Evolutionary conservation across 2,797 vertebrate species (phyloP).

Genomic region (Enteromius thamalakanensis): DNA sequence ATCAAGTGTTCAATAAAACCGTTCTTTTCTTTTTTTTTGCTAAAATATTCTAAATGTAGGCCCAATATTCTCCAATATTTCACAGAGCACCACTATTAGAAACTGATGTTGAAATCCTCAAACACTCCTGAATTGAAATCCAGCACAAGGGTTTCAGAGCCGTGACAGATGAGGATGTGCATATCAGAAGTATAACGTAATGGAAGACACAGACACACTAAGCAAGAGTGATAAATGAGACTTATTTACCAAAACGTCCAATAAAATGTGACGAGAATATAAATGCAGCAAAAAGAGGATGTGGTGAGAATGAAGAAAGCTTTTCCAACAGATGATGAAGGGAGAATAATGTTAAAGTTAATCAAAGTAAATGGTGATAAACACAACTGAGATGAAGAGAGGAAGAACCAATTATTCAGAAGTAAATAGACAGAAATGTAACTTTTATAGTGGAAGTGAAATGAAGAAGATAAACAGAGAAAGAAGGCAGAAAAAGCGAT

Average conservation of each 20-base stretch:
- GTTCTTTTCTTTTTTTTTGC: no score
- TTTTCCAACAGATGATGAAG: neutral
- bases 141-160: neutral
- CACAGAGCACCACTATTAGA: neutral
- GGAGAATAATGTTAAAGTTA: constrained; percentile 10
- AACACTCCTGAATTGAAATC: neutral
- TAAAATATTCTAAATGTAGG: neutral
- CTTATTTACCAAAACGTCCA: constrained; percentile 10
- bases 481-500: neutral
- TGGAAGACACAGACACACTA: neutral
- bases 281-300: neutral
- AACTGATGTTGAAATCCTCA: neutral
- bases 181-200: constrained; percentile 13
- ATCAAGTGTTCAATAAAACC: no score
- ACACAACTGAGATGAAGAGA: constrained; percentile 4
- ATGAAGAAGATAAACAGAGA: neutral
- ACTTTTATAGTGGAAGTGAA: neutral
- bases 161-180: constrained; percentile 17
- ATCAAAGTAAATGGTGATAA: constrained; percentile 15
- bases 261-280: constrained; percentile 17
- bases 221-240: constrained; percentile 32
- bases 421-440: neutral
- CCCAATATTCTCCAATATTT: neutral
- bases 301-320: neutral
- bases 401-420: constrained; percentile 4